Evolutionary conservation across 2,888 invertebrate genomes (phyloP), one percentile per base, ranked within the genome.

Genomic region (Syritta pipiens): DNA sequence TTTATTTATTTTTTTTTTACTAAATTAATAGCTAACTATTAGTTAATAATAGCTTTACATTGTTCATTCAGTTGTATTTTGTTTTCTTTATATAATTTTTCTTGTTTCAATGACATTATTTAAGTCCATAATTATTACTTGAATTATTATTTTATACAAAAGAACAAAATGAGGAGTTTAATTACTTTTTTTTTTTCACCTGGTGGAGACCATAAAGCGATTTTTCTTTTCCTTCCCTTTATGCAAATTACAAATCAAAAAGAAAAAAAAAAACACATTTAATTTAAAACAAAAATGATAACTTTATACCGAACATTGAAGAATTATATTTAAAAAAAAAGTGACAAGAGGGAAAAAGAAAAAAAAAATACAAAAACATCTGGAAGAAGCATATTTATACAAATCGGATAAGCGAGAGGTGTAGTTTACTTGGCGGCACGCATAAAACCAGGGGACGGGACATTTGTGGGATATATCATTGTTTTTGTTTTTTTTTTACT

Each of bases 1-100:
- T 32, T 59, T 81, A 28, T 26, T 63, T 59, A 35, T 51, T 42
- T 63, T 48, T 59, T 57, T 55, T 63, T 51, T 55, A 20, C 67
- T 68, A 68, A 68, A 63, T 51, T 48, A 72, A 46, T 60, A 60
- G 59, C 48, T 77, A 79, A 57, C 72, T 79, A 75, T 44, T 62
- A 37, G 60, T 51, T 60, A 24, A 10, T 48, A 55, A 59, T 65
- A 76, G 65, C 51, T 55, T 65, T 57, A 76, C 69, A 65, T 46
- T 59, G 35, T 59, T 71, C 17, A 62, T 57, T 57, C 35, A 35
- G 32, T 48, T 69, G 17, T 55, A 59, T 12, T 17, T 2, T 55
- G 48, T 4, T 62, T 65, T 65, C 22, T 71, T 37, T 57, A 62
- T 49, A 19, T 71, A 60, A 49, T 6, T 72, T 59, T 60, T 46